Evolutionary conservation across 2,797 vertebrate species (phyloP), one percentile per base, ranked within the genome.

Genomic region (Gymnopithys bicolor): DNA sequence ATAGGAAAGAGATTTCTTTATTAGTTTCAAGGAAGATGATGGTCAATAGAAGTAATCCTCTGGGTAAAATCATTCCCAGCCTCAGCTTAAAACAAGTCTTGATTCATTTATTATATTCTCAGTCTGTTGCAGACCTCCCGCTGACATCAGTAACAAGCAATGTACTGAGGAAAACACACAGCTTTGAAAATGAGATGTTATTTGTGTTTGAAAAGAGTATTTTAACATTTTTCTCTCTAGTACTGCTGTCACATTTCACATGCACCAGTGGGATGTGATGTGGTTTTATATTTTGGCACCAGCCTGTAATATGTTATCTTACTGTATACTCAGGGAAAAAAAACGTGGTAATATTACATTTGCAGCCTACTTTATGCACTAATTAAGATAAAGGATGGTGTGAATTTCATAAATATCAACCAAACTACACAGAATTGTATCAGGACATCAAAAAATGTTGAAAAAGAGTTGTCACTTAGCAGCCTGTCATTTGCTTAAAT

Each of bases 41-140:
- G 82, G 87, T 93, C 93, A 95, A 76, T 63, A 84, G 87, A 94
- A 93, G 52, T 73, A 93, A 92, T 94, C 91, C 87, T 91, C 59
- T 78, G 87, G 82, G 91, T 59, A 91, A 94, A 89, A 91, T 91
- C 89, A 78, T 91, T 94, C 62, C 59, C 59, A 88, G 52, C 24
- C 37, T 88, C 32, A 79, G 9, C 19, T 79, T 96, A 70, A 94
- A 94, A 91, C 41, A 90, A 60, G 49, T 87, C 94, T 88, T 81
- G 70, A 94, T 88, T 88, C 18, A 88, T 94, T 94, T 95, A 30
- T 94, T 96, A 39, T 90, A 49, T 82, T 91, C 74, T 77, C 91
- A 82, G 59, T 77, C 56, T 79, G 78, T 2, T 89, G 52, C 67
- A 90, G 76, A 74, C 70, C 80, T 84, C 74, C 79, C 81, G 69